Percentiles rank a stretch among this genome's conserved stretches.
These are phyloP conservation scores for Mystacides longicornis DNA, from an alignment of 2,888 invertebrate species.

Conservation along the genomic window DNA sequence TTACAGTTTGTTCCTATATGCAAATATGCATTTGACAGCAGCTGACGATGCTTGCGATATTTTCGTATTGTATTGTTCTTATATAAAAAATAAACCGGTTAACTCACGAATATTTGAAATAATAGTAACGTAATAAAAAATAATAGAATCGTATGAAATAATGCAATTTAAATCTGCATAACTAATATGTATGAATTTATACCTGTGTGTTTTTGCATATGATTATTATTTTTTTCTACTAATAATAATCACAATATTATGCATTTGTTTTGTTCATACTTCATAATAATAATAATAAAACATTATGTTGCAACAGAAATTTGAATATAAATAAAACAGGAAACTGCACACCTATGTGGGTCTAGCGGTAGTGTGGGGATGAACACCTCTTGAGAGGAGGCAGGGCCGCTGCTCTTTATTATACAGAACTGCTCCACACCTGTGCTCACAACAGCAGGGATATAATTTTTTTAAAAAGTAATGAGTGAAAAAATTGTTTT, in stretches of 20 bases:
- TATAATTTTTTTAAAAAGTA: too few relatives aligned
- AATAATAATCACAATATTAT: too few relatives aligned
- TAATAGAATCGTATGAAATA: conserved; percentile 9
- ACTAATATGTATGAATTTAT: conserved; percentile 22
- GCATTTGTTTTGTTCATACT: too few relatives aligned
- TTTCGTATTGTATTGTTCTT: conserved; percentile 15
- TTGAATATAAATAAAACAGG: conserved; percentile 24
- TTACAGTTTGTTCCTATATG: too few relatives aligned
- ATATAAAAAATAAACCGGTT: conserved; percentile 23
- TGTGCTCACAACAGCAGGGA: too few relatives aligned
- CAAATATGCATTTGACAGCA: too few relatives aligned
- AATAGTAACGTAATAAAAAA: conserved; percentile 6
- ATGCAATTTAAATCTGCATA: conserved; percentile 21
- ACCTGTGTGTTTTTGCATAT: conserved; percentile 19
- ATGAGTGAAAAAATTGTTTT: too few relatives aligned
- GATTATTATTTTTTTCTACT: not conserved
- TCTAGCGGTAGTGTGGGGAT: not conserved
- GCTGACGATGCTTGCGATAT: conserved; percentile 4
- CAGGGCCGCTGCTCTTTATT: not conserved
- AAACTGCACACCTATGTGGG: conserved; percentile 8
- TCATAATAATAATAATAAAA: too few relatives aligned
- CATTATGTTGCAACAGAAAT: conserved; percentile 9
- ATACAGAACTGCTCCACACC: too few relatives aligned
- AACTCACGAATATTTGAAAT: conserved; percentile 9
- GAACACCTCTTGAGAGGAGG: not conserved